Conservation (phyloP, 2,888 invertebrate species). For the Orchesellides sinensis region DNA sequence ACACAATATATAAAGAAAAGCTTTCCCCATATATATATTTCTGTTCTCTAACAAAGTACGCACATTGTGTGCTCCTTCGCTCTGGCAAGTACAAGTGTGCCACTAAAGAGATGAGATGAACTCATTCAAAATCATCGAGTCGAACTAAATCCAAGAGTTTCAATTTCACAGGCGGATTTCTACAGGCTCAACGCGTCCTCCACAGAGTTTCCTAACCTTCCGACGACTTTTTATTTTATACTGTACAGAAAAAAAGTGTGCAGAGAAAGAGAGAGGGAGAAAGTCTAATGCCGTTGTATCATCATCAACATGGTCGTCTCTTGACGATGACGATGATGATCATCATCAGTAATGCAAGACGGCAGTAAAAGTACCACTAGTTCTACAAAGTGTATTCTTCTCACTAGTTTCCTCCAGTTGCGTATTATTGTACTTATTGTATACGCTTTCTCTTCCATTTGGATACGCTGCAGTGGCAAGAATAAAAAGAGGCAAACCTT, state of each 20-base stretch:
- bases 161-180: constrained; percentile 65
- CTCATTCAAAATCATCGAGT: constrained; percentile 67
- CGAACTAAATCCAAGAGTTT: constrained; percentile 63
- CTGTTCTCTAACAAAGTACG: neutral
- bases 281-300: neutral
- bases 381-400: neutral
- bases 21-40: neutral
- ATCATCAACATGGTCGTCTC: neutral
- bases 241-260: neutral
- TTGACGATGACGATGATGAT: constrained; percentile 8
- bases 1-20: no score
- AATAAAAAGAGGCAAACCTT: neutral
- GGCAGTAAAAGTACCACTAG: constrained; percentile 5
- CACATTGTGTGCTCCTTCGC: neutral
- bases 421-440: neutral
- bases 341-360: constrained; percentile 32
- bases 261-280: neutral
- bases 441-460: constrained; percentile 4
- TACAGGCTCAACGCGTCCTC: constrained; percentile 43
- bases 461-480: neutral
- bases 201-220: neutral
- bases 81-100: neutral
- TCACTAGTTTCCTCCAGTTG: neutral
- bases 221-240: no score
- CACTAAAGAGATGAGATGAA: constrained; percentile 40